Conservation (phyloP, 2,797 vertebrate genomes). For the Odontamblyopus rebecca region DNA sequence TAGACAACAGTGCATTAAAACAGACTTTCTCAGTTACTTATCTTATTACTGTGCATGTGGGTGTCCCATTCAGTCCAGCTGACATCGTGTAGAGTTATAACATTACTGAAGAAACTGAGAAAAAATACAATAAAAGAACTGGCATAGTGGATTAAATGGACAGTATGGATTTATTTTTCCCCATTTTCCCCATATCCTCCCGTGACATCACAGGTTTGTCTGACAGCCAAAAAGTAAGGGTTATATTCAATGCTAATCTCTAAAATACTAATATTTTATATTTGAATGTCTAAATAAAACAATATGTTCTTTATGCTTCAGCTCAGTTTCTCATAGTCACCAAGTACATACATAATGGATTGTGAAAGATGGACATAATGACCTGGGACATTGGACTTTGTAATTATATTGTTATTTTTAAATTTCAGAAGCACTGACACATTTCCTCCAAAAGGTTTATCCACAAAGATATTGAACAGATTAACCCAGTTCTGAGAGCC, state of each 20-base stretch:
- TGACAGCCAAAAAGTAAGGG: not conserved
- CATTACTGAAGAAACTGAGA: too few relatives aligned
- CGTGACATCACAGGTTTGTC: not conserved
- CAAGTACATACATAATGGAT: not conserved
- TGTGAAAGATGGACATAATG: not conserved
- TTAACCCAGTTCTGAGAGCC: constrained; percentile 7
- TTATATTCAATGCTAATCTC: not conserved
- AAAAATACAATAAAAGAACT: not conserved
- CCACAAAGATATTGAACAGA: constrained; percentile 24
- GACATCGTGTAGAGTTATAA: not conserved
- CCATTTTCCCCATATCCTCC: not conserved
- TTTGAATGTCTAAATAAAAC: not conserved
- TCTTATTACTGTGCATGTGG: not conserved
- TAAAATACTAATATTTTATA: not conserved
- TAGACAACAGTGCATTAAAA: not conserved
- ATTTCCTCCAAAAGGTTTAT: constrained; percentile 30
- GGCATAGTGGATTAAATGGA: not conserved
- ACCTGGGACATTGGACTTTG: not conserved
- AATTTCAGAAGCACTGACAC: constrained; percentile 40
- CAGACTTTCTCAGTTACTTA: not conserved
- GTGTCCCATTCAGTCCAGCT: not conserved
- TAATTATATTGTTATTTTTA: constrained; percentile 2
- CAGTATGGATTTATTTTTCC: not conserved
- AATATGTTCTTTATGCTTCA: constrained; percentile 2
- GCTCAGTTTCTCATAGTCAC: not conserved